These are phyloP conservation scores for Ctenomys sociabilis DNA, from an alignment of 2,113 vertebrate genomes.

Conservation along the genomic window DNA sequence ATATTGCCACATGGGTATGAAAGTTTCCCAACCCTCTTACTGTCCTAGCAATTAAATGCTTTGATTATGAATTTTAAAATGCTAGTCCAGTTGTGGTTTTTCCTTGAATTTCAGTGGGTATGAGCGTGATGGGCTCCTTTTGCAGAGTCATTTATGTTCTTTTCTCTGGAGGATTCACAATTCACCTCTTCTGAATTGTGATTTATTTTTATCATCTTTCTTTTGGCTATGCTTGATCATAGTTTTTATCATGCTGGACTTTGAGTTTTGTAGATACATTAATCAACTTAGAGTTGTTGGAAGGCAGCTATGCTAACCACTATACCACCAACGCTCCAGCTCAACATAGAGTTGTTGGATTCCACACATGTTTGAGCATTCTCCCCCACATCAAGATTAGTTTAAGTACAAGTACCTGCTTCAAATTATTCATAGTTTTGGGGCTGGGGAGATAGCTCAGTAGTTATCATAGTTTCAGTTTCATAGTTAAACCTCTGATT, in stretches of 20 bases:
- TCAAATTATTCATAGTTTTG: not conserved
- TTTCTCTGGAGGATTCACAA: constrained; percentile 7
- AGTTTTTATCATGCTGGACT: not conserved
- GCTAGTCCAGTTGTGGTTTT: not conserved
- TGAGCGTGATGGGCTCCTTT: not conserved
- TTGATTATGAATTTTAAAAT: constrained; percentile 40
- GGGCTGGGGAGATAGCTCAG: no score
- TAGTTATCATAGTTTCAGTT: constrained; percentile 10
- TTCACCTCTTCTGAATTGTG: not conserved
- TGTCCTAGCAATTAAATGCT: not conserved
- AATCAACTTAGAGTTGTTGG: not conserved
- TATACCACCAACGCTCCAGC: no score
- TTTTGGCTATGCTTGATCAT: constrained; percentile 16
- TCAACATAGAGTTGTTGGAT: not conserved
- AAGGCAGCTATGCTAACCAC: no score
- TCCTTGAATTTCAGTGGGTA: constrained; percentile 14
- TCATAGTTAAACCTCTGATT: not conserved
- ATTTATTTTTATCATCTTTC: not conserved
- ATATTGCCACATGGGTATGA: not conserved
- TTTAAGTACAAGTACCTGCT: not conserved
- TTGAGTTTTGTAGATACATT: not conserved
- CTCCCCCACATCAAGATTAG: not conserved
- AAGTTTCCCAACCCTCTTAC: not conserved
- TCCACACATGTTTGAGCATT: not conserved
- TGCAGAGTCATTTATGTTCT: not conserved